Base-by-base conservation (phyloP, 2,888 invertebrate genomes). In the Caenorhabditis zanzibari region DNA sequence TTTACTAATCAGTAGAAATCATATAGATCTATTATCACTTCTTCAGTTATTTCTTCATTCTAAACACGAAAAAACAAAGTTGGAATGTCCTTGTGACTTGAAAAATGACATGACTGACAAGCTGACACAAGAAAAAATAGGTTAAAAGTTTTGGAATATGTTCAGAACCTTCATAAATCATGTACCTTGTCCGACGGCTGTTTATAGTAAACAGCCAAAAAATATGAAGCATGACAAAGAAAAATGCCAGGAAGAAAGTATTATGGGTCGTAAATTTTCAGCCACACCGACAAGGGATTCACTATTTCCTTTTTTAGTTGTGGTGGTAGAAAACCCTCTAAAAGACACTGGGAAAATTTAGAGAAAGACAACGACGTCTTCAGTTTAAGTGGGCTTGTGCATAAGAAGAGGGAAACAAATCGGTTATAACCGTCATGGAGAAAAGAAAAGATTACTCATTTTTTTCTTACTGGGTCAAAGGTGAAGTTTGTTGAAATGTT, bases 221-320 rank as follows among this genome's bases (percentile, higher is more conserved):
- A 61, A 41, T 26, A 22, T n/a, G 24, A 44, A 24, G 44, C 9
- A 22, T 47, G 19, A 58, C 32, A 28, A 38, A 28, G 22, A 54
- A 44, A 75, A 47, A 66, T 58, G 41, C 35, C 38, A 69, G 38
- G 26, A 58, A 44, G 41, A 44, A 64, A 47, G 71, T 71, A 71
- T 71, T 71, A 63, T 63, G 77, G 76, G 63, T 77, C 69, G 71
- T 77, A 76, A 76, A 76, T 68, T 59, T 44, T 44, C 49, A 56
- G 58, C 26, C 52, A 49, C 22, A 22, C 41, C 61, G 35, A 64
- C 41, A 49, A 52, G 49, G 64, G 63, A 54, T 74, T 74, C 76
- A 47, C 71, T 71, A 41, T 68, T 63, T 54, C 41, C n/a, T 28
- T 22, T 35, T 24, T 3, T 26, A 47, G 24, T 41, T 44, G 41